Evolutionary conservation across 1,140 invertebrate species (phyloP), one percentile per base, ranked within the genome.

Genomic region (Diorhabda sublineata): DNA sequence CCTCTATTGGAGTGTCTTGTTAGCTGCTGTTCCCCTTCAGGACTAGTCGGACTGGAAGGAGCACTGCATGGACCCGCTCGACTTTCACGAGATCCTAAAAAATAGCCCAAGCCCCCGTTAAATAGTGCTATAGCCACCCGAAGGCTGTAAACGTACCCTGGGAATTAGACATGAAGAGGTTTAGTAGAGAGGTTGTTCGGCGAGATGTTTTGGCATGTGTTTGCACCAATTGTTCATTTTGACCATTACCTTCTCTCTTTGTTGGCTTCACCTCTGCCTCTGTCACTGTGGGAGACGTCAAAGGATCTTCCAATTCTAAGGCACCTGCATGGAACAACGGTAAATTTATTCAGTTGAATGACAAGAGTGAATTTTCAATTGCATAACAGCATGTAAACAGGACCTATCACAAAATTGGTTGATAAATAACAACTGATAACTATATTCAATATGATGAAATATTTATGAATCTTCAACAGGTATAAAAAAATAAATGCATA

Each of bases 151-250:
- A 86, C 85, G 81, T 94, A 90, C 92, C 93, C 89, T 94, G 92
- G 85, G 92, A 93, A 85, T 93, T 93, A 86, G 92, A 92, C 86
- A 94, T 93, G 87, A 95, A 96, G 84, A 95, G 88, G 89, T 96
- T 95, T 83, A 95, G 88, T 81, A 96, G 89, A 83, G 93, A 95
- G 82, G 93, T 95, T 84, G 94, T 94, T 86, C 93, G 91, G 83
- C 92, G 90, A 82, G 92, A 94, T 83, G 91, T 87, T 88, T 93
- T 93, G 84, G 84, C 77, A 77, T 80, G 78, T 79, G 78, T 81
- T 79, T 77, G 78, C 78, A 78, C 79, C 74, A 76, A 81, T 74
- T 78, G 78, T 65, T 79, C 78, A 71, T 69, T 75, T 74, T 83
- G 70, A 73, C 75, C 80, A 86, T 84, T 76, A 87, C 85, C 77